Base-by-base conservation (phyloP, 2,888 invertebrate genomes). In the Hirtodrosophila alboralis region DNA sequence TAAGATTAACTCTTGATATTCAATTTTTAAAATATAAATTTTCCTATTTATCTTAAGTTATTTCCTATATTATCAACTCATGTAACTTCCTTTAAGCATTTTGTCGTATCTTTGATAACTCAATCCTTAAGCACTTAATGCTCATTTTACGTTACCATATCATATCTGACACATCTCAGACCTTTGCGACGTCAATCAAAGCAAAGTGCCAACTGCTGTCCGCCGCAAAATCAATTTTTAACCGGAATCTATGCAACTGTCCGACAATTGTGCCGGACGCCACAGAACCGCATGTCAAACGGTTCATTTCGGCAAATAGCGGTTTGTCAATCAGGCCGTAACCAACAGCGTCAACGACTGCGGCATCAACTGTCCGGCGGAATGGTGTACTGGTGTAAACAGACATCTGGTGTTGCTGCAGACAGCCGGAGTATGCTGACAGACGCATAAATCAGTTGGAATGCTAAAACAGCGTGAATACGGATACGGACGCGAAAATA, bases 261-360 rank as follows among this genome's bases (percentile, higher is more conserved):
- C 18, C 18, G 18, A 40, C 26, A 45, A 26, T 8, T 31, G 14
- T n/a, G 28, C 27, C 13, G 8, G 13, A 7, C 10, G 47, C 44
- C 65, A 31, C 47, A 60, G 48, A 65, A 70, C 70, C 68, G 40
- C 77, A 69, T 56, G 75, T 69, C 80, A 77, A 80, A 67, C 72
- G 72, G 80, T 84, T 77, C 80, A 77, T 84, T 79, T 84, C 41
- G 64, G 72, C 84, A 77, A 83, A 80, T 72, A 77, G 61, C 72
- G 77, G 80, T 69, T 80, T 84, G 84, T 84, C 84, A 84, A 84
- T 79, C 80, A 79, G 64, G 26, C 48, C 40, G 28, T 51, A 45
- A 41, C 47, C 41, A 28, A n/a, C n/a, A 47, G 49, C 47, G 56
- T 66, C 73, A 51, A 57, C 73, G 48, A 57, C 64, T 40, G 47